phyloP scores from a whole-genome alignment of 1,140 invertebrate species.

The Nasonia giraulti region DNA sequence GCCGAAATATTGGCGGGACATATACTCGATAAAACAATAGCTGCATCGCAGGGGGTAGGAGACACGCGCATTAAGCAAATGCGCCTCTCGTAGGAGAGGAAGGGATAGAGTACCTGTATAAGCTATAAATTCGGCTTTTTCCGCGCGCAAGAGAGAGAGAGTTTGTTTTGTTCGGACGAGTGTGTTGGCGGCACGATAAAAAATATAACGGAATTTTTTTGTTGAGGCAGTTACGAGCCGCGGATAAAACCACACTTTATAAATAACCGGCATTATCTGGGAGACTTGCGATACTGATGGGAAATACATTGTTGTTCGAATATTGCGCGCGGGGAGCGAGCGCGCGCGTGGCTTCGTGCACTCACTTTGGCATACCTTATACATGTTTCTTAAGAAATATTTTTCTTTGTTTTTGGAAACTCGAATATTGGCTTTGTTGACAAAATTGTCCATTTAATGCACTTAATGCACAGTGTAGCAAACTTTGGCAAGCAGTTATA shows the following conservation, averaged over 20 bases:
- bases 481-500: too few species aligned
- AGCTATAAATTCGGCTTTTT: constrained; percentile 35
- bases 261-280: constrained; percentile 13
- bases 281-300: background rate
- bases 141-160: background rate
- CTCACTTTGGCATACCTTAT: background rate
- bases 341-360: background rate
- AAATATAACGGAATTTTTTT: constrained; percentile 42
- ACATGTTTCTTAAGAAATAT: background rate
- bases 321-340: background rate
- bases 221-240: background rate
- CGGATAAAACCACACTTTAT: constrained; percentile 8
- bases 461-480: too few species aligned
- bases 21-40: constrained; percentile 18
- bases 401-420: background rate
- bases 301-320: background rate
- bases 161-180: constrained; percentile 30
- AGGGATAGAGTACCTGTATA: constrained; percentile 1
- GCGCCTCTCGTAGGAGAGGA: background rate
- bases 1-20: constrained; percentile 26
- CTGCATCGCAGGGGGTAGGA: background rate
- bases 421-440: background rate
- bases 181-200: constrained; percentile 45
- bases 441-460: too few species aligned
- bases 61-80: constrained; percentile 41